These are phyloP conservation scores for Drosophila buzzatii DNA, from an alignment of 2,888 invertebrate genomes.

Conservation along the genomic window DNA sequence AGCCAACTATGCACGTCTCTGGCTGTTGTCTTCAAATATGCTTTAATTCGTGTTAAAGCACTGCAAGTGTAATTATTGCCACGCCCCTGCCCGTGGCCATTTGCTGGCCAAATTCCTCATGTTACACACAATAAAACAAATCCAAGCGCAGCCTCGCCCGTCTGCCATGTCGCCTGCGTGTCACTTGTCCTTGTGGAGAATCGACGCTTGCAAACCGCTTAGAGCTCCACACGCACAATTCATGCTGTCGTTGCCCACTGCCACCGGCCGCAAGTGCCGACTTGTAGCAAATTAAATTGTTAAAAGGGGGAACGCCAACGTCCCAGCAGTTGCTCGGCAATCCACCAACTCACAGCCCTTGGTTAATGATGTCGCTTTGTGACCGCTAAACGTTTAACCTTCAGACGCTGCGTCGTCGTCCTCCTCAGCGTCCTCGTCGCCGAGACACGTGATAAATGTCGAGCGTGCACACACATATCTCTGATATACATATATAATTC, in stretches of 20 bases:
- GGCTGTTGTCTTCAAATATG: conserved; percentile 36
- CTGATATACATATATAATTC: not conserved
- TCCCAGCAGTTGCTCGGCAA: not conserved
- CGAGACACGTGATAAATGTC: conserved; percentile 46
- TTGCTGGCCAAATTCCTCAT: conserved; percentile 64
- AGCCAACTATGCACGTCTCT: conserved; percentile 38
- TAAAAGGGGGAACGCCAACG: conserved; percentile 37
- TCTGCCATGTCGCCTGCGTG: not conserved
- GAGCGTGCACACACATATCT: conserved; percentile 2
- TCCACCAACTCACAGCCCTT: conserved; percentile 37
- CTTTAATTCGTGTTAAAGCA: conserved; percentile 68
- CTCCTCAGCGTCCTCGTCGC: conserved; percentile 28
- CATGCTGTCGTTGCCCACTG: conserved; percentile 48
- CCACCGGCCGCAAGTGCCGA: conserved; percentile 36
- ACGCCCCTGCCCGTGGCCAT: conserved; percentile 44
- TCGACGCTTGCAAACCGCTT: conserved; percentile 59
- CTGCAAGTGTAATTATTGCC: conserved; percentile 68
- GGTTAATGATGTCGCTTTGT: conserved; percentile 77
- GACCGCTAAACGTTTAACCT: conserved; percentile 77
- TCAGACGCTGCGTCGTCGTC: conserved; percentile 51
- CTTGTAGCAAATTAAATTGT: conserved; percentile 76
- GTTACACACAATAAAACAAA: conserved; percentile 46
- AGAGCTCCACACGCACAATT: conserved; percentile 50
- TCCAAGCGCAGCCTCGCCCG: conserved; percentile 18
- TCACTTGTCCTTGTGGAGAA: conserved; percentile 48